Percentiles rank a stretch among this genome's conserved stretches.
Evolutionary conservation across 2,113 vertebrate genomes (phyloP).

Genomic region (Muntiacus reevesi): DNA sequence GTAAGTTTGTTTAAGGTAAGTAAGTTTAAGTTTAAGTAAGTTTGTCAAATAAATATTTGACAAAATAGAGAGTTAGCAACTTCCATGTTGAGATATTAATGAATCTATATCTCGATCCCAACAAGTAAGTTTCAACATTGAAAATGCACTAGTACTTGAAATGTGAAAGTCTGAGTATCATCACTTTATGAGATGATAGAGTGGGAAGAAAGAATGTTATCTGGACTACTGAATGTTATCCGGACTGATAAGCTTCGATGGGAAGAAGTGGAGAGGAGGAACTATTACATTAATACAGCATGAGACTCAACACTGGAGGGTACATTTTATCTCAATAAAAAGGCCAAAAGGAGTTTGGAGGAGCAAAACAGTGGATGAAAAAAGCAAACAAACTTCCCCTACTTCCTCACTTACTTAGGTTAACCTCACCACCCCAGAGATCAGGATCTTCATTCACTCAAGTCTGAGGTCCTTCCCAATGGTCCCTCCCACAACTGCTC

Average conservation of each 20-base stretch:
- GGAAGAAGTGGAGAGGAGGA: background rate
- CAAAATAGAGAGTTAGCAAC: background rate
- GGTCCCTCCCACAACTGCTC: background rate
- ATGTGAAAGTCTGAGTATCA: background rate
- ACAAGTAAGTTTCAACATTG: background rate
- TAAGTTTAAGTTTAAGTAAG: too few relatives aligned
- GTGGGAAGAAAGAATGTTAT: background rate
- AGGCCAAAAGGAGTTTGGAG: background rate
- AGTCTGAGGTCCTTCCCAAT: background rate
- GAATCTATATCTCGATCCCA: too few relatives aligned
- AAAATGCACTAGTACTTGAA: background rate
- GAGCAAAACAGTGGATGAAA: background rate
- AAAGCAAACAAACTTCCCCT: background rate
- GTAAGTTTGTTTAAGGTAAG: background rate
- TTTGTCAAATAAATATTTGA: background rate
- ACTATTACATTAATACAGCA: background rate
- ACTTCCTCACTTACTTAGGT: background rate
- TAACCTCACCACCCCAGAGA: background rate
- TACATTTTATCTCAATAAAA: background rate
- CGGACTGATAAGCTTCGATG: background rate
- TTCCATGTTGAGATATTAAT: background rate
- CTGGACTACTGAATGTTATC: background rate
- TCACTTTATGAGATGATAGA: background rate
- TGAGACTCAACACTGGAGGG: background rate
- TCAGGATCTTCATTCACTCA: background rate